phyloP scores from a whole-genome alignment of 1,140 invertebrate species.

The Drosophila persimilis region DNA sequence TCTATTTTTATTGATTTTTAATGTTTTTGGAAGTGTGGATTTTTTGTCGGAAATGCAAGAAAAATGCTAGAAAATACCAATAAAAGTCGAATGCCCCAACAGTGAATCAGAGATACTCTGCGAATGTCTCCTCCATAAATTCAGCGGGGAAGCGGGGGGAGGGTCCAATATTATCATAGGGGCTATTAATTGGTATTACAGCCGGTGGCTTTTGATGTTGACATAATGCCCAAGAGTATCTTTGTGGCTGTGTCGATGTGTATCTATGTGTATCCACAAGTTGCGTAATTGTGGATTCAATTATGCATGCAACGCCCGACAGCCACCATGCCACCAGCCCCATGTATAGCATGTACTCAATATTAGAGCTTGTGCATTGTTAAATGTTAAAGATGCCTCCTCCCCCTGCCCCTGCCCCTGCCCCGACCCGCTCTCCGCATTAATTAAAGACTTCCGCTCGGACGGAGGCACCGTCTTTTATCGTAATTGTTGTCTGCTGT shows the following conservation, averaged over 20 bases:
- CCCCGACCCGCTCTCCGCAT: constrained; percentile 38
- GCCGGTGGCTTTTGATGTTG: constrained; percentile 33
- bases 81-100: no score
- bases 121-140: no score
- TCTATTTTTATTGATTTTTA: no score
- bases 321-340: constrained; percentile 1
- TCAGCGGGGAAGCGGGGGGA: no score
- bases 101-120: no score
- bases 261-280: constrained; percentile 32
- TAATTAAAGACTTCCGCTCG: constrained; percentile 76
- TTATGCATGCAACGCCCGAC: constrained; percentile 48
- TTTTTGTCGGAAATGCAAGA: no score
- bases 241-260: constrained; percentile 8
- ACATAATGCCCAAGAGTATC: constrained; percentile 6
- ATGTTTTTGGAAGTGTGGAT: no score
- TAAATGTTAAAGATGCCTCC: constrained; percentile 18
- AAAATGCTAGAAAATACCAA: no score
- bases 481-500: constrained; percentile 67
- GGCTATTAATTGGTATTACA: constrained; percentile 19
- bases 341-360: constrained; percentile 18
- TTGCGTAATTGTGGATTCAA: constrained; percentile 74
- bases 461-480: constrained; percentile 60
- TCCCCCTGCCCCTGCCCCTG: neutral
- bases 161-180: no score
- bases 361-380: constrained; percentile 17